A percentile compares a stretch with the other conserved stretches of the same genome.
phyloP scores from a whole-genome alignment of 2,113 vertebrate genomes.

The Cebus imitator region DNA sequence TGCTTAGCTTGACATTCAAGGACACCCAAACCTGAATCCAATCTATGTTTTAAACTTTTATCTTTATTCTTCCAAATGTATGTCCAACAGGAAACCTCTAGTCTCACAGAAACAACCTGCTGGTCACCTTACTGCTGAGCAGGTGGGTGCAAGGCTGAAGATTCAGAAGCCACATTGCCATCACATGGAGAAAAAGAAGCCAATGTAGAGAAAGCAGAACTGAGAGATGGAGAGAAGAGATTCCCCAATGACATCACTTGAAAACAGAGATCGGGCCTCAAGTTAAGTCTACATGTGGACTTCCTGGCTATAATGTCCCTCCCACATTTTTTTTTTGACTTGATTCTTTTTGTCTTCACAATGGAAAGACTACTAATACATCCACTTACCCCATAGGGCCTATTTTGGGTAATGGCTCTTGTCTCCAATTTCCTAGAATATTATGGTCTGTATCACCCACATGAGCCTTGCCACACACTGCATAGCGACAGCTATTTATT shows the following conservation, averaged over 20 bases:
- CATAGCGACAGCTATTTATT: neutral
- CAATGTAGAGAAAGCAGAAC: neutral
- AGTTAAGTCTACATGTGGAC: neutral
- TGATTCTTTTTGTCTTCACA: neutral
- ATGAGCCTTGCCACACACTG: neutral
- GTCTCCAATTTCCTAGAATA: neutral
- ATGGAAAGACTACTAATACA: neutral
- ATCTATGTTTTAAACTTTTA: neutral
- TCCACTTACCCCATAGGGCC: neutral
- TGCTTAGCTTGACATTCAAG: neutral
- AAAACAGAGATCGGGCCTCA: neutral
- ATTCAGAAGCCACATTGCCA: neutral
- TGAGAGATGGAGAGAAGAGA: neutral
- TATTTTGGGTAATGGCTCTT: neutral
- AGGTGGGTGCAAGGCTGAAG: neutral
- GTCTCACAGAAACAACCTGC: slow-evolving; percentile 16
- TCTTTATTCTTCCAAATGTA: slow-evolving; percentile 40
- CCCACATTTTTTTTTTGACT: neutral
- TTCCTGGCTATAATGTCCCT: neutral
- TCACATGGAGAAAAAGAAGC: neutral
- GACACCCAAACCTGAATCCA: neutral
- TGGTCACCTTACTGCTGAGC: neutral
- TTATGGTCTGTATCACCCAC: neutral
- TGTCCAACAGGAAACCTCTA: neutral
- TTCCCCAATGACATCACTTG: neutral